Evolutionary conservation across 2,113 vertebrate genomes (phyloP).

Genomic region (Panthera uncia): DNA sequence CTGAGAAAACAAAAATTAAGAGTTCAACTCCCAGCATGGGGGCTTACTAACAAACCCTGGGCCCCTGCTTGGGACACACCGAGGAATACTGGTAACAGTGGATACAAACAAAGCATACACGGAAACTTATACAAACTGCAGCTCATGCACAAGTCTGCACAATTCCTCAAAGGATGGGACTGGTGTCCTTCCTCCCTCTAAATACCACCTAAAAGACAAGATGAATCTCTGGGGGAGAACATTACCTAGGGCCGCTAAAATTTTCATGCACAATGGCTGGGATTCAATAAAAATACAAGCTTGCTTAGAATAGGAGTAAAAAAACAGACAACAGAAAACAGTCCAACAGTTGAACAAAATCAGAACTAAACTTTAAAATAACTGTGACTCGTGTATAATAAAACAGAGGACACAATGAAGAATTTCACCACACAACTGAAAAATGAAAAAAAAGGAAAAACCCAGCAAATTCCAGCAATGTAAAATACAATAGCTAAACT

Average conservation of each 20-base stretch:
- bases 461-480: not conserved
- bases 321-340: conserved; percentile 5
- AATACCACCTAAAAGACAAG: not conserved
- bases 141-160: not conserved
- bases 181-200: not conserved
- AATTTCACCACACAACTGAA: not conserved
- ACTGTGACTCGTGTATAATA: not conserved
- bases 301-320: not conserved
- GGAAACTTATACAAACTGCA: not conserved
- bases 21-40: not conserved
- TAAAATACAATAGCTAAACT: conserved; percentile 6
- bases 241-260: not conserved
- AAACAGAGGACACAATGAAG: not conserved
- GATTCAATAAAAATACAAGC: not conserved
- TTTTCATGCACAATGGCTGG: not conserved
- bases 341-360: not conserved
- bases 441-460: not conserved
- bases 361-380: conserved; percentile 26
- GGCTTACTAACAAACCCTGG: not conserved
- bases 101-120: not conserved
- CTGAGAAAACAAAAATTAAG: conserved; percentile 3
- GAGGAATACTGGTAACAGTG: not conserved
- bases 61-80: not conserved
- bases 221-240: not conserved
- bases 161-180: not conserved